Conservation (phyloP, 2,888 invertebrate genomes). For the Meteorus cinctellus region DNA sequence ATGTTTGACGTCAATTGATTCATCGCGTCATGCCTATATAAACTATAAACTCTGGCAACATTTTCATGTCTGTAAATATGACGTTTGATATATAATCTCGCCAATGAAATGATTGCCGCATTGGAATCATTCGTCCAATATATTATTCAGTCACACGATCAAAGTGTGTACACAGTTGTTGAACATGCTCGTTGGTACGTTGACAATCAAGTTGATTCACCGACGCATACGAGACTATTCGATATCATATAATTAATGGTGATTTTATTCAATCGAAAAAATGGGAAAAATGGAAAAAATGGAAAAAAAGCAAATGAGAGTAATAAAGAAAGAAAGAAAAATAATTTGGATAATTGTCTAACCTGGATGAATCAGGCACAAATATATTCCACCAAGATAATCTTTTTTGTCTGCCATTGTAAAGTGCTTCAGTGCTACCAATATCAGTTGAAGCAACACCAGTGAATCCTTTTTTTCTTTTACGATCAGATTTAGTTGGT, state of each 20-base stretch:
- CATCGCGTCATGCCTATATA: constrained; percentile 4
- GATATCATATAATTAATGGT: not conserved
- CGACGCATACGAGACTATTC: not conserved
- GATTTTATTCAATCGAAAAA: not conserved
- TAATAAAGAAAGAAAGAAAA: not conserved
- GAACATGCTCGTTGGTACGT: not conserved
- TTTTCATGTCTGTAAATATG: constrained; percentile 10
- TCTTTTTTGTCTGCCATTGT: constrained; percentile 79
- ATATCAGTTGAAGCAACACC: constrained; percentile 73
- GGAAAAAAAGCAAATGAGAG: constrained; percentile 11
- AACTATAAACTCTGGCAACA: not conserved
- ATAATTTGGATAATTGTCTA: constrained; percentile 39
- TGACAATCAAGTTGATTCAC: not conserved
- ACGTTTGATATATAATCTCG: constrained; percentile 12
- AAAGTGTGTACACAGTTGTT: constrained; percentile 1
- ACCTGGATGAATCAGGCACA: constrained; percentile 79
- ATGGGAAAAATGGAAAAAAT: not conserved
- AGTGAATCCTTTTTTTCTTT: constrained; percentile 75
- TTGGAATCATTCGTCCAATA: not conserved
- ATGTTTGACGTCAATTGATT: not conserved
- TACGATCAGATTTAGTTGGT: constrained; percentile 68
- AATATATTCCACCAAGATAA: constrained; percentile 94
- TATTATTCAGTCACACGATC: not conserved
- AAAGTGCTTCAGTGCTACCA: constrained; percentile 72
- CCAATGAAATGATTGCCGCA: constrained; percentile 20